Base-by-base conservation (phyloP, 2,797 vertebrate genomes). In the Vespertilio murinus region DNA sequence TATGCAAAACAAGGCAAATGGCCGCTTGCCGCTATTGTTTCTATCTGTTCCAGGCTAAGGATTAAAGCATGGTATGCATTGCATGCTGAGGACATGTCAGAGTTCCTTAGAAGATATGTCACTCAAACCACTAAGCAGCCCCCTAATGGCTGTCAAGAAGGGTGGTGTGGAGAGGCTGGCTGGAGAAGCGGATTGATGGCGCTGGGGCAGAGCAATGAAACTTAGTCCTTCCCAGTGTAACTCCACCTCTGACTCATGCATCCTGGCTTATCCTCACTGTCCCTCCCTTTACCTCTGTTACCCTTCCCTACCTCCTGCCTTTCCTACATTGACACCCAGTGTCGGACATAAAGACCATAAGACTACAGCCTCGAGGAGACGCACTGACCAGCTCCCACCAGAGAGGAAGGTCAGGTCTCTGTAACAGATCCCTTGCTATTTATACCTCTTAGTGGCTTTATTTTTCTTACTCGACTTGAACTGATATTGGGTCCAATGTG, bases 121-220 rank as follows among this genome's bases (percentile, higher is more conserved):
- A 7, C 56, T 78, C 28, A 38, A n/a, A 75, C 20, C 17, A 35
- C 20, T 1, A 23, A 40, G 70, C 14, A 64, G 42, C 28, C 2
- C 1, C 14, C 33, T 8, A n/a, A 30, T 6, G 4, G 35, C 14
- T 18, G 10, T 5, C 6, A 6, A 79, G n/a, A 35, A 49, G 54
- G 23, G 11, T 0, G 1, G 45, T 8, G 8, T 3, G 2, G 30
- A 25, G 30, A 16, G 35, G 33, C 18, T 0, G 18, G 18, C 8
- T 42, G 25, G 45, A 3, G 47, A 40, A 23, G 28, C 13, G 7
- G 25, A 18, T 30, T 13, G 28, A 42, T 0, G 8, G n/a, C 18
- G 1, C 25, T 8, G 2, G 54, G 30, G 35, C 61, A 47, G 30
- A 82, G 42, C 80, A 82, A 16, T 2, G 16, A 33, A 65, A 67